Conservation (phyloP, 2,113 vertebrate genomes). For the Proterorhinus semilunaris region DNA sequence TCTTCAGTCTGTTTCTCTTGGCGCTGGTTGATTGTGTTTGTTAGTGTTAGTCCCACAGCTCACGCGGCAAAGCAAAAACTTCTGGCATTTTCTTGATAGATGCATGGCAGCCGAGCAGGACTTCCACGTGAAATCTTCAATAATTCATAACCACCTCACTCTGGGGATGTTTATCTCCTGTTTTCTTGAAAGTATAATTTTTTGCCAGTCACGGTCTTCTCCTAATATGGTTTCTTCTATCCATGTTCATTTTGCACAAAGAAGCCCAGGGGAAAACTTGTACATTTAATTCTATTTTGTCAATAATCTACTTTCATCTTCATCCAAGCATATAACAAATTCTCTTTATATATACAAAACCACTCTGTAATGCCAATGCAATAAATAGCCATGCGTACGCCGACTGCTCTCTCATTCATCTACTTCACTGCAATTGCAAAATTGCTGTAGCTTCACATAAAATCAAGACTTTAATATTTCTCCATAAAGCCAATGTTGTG, state of each 20-base stretch:
- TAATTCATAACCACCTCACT: conserved; percentile 57
- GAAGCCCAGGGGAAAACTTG: neutral
- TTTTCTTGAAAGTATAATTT: conserved; percentile 15
- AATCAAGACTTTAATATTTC: conserved; percentile 34
- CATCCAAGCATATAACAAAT: neutral
- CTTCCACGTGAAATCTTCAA: conserved; percentile 47
- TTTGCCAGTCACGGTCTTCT: conserved; percentile 8
- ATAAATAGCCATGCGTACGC: neutral
- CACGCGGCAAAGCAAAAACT: conserved; percentile 39
- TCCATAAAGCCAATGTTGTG: conserved; percentile 62
- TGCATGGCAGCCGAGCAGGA: conserved; percentile 37
- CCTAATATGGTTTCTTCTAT: conserved; percentile 20
- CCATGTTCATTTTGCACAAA: conserved; percentile 1
- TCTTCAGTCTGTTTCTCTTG: conserved; percentile 43
- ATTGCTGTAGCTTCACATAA: conserved; percentile 35
- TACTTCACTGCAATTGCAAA: conserved; percentile 2
- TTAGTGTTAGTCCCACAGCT: conserved; percentile 52
- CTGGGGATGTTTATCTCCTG: conserved; percentile 22
- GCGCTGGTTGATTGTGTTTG: conserved; percentile 43
- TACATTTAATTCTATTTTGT: neutral
- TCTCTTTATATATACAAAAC: neutral
- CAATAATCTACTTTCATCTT: neutral
- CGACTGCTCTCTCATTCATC: neutral
- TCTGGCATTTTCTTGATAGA: conserved; percentile 72
- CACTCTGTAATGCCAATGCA: neutral